These are phyloP conservation scores for Dicrostonyx torquatus DNA, from an alignment of 2,797 vertebrate genomes.

Conservation along the genomic window DNA sequence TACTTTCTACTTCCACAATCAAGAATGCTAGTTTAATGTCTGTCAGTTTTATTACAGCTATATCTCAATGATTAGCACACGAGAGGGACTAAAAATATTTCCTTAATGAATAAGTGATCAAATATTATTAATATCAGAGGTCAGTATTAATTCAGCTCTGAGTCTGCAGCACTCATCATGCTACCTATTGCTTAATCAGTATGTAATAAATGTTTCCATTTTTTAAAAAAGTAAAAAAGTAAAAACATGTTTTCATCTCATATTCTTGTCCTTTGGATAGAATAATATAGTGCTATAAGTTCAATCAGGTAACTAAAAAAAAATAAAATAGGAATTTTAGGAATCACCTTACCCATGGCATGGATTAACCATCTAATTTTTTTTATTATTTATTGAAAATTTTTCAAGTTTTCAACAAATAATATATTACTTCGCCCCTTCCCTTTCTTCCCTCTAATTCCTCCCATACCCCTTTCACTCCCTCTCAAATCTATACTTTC, in stretches of 20 bases:
- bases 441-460: background rate
- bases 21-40: background rate
- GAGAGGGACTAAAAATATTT: background rate
- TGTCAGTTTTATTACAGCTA: background rate
- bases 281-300: background rate
- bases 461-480: background rate
- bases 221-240: conserved; percentile 2
- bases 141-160: background rate
- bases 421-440: background rate
- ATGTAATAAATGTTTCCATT: background rate
- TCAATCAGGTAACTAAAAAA: background rate
- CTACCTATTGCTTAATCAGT: background rate
- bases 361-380: background rate
- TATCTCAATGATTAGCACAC: background rate
- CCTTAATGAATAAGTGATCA: conserved; percentile 40
- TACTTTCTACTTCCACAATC: background rate
- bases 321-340: conserved; percentile 16
- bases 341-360: background rate
- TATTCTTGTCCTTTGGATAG: background rate
- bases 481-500: background rate
- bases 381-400: background rate
- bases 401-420: background rate
- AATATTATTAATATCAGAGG: conserved; percentile 34
- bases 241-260: background rate
- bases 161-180: background rate